Evolutionary conservation across 2,888 invertebrate genomes (phyloP), one percentile per base, ranked within the genome.

Genomic region (Cheilosia pagana): DNA sequence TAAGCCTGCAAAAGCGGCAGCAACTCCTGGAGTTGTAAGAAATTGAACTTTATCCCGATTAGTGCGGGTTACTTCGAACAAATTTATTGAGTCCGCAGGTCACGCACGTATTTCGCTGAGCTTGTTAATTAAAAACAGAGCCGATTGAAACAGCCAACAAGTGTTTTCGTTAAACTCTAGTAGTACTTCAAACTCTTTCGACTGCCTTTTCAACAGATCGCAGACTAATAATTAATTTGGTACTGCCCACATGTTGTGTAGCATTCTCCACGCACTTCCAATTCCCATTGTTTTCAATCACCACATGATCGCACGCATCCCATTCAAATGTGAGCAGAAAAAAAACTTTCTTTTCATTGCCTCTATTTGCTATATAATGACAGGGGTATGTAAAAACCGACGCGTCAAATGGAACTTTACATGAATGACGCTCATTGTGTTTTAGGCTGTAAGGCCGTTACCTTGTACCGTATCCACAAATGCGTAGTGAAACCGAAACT

Each of bases 261-360:
- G 41, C 31, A 31, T 31, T n/a, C 28, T 62, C 5, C 7, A 63
- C 21, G 55, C 28, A 55, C 63, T 50, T 71, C 28, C n/a, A 16
- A n/a, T 6, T 2, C 57, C 31, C 52, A 62, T 23, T 71, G 28
- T 43, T 63, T 23, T 50, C 43, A 12, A 60, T 60, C 12, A 19
- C 35, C 10, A 6, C 41, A 16, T 55, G 59, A 59, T 48, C 72
- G n/a, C n/a, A 72, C 72, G 57, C 57, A 63, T 57, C 62, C 59
- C 72, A 52, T 72, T 72, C 23, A 72, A 78, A 59, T 57, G 21
- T 14, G 65, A 55, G 41, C 23, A 19, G 10, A 39, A 55, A 57
- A 50, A 68, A 65, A 72, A 79, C 63, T 79, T 72, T 72, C 72
- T 65, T 55, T 72, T 78, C 23, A 59, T 53, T 50, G 19, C 57